A percentile compares a stretch with the other conserved stretches of the same genome.
Evolutionary conservation across 1,140 invertebrate genomes (phyloP).

Genomic region (Trinorchestia longiramus): DNA sequence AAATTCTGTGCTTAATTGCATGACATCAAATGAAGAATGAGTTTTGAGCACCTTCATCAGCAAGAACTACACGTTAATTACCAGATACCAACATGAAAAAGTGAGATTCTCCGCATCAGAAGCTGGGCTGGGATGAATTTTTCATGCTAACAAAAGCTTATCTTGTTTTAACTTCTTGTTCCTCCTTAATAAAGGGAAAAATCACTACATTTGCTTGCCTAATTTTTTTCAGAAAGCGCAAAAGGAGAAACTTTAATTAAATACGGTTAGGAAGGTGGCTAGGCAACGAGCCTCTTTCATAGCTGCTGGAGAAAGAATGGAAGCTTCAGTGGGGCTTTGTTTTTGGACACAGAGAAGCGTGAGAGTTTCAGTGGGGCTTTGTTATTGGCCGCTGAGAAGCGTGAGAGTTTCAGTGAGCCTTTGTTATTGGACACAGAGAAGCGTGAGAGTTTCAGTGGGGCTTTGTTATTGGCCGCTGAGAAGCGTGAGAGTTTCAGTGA

Average conservation of each 20-base stretch:
- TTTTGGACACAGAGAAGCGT: too few species aligned
- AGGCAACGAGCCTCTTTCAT: background rate
- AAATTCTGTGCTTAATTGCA: background rate
- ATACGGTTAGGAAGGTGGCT: background rate
- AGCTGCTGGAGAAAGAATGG: too few species aligned
- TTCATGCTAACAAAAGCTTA: background rate
- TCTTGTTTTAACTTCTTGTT: background rate
- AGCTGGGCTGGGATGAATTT: background rate
- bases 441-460: too few species aligned
- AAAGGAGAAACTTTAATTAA: background rate
- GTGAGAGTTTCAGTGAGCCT: background rate
- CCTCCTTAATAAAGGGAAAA: background rate
- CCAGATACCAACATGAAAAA: background rate
- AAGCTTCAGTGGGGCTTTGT: too few species aligned
- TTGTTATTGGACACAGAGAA: too few species aligned
- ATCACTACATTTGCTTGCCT: background rate
- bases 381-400: background rate
- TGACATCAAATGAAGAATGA: background rate
- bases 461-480: too few species aligned
- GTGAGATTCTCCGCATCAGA: background rate
- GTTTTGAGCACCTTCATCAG: background rate
- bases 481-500: too few species aligned
- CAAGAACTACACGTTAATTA: background rate
- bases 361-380: too few species aligned
- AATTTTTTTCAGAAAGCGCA: background rate